Conservation (phyloP, 2,113 vertebrate genomes). For the Gambusia affinis region DNA sequence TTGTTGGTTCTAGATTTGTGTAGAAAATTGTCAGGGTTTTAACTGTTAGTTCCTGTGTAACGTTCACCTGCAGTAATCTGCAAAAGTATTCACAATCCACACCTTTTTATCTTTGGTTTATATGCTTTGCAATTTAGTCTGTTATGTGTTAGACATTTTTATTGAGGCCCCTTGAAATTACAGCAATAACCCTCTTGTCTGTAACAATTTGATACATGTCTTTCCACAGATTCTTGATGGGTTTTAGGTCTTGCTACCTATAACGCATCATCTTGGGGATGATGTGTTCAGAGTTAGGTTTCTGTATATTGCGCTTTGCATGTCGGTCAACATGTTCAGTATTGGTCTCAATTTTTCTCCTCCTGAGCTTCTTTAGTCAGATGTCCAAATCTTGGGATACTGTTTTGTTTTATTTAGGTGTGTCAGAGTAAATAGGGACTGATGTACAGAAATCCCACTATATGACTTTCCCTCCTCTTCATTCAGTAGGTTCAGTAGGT, state of each 20-base stretch:
- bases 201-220: too few relatives aligned
- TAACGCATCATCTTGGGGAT: not conserved
- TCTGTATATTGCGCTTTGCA: not conserved
- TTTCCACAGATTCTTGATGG: not conserved
- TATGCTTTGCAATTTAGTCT: not conserved
- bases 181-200: not conserved
- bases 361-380: not conserved
- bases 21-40: constrained; percentile 31
- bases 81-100: constrained; percentile 10
- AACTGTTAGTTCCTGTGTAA: constrained; percentile 39
- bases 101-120: not conserved
- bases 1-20: constrained; percentile 32
- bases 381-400: not conserved
- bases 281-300: not conserved
- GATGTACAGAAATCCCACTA: not conserved
- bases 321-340: not conserved
- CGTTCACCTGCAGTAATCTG: constrained; percentile 30
- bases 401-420: not conserved
- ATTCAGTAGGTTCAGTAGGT: not conserved
- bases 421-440: not conserved
- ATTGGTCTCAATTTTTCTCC: too few relatives aligned
- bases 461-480: not conserved
- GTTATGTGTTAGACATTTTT: not conserved
- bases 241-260: not conserved
- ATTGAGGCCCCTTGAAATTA: not conserved